Evolutionary conservation across 2,113 vertebrate genomes (phyloP), one percentile per base, ranked within the genome.

Genomic region (Dromaius novaehollandiae): DNA sequence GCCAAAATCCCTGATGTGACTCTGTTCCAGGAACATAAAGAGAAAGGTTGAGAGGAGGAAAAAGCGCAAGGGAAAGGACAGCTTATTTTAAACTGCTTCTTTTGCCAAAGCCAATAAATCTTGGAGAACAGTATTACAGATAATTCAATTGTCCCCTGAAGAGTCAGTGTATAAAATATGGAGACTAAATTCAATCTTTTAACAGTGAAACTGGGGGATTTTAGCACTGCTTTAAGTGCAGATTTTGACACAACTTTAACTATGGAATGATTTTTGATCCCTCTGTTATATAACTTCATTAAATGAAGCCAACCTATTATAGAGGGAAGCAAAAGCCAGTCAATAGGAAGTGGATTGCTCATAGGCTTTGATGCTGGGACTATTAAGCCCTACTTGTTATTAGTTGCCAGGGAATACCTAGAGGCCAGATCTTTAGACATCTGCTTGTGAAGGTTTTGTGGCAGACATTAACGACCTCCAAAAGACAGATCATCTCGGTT

Each of bases 31-130:
- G 32, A 92, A 91, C 44, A 95, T 77, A 90, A 94, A 86, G 26
- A 73, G 63, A 95, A 94, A 71, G 64, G 82, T 94, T 42, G 7
- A 91, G 76, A 92, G 68, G 30, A 96, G 36, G 86, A 90, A 82
- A 78, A 90, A 76, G 80, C 1, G 0, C 66, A 85, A 86, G 51
- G 70, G 70, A 91, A 92, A 94, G 69, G 83, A 87, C 51, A 94
- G 44, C 44, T 95, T 83, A 92, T 95, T 95, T 96, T 89, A 95
- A 93, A 89, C 69, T 56, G 44, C 56, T 95, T 94, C 82, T 95
- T 95, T 91, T 81, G 44, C 86, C 92, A 96, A 96, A 90, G 76
- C 65, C n/a, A 93, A 90, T 95, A 93, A 90, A 94, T 97, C 86
- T 94, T 82, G 63, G 51, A 95, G 70, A 97, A 94, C 88, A 96